A percentile compares a stretch with the other conserved stretches of the same genome.
Conservation (phyloP, 2,888 invertebrate species). For the Tupiocoris notatus region DNA sequence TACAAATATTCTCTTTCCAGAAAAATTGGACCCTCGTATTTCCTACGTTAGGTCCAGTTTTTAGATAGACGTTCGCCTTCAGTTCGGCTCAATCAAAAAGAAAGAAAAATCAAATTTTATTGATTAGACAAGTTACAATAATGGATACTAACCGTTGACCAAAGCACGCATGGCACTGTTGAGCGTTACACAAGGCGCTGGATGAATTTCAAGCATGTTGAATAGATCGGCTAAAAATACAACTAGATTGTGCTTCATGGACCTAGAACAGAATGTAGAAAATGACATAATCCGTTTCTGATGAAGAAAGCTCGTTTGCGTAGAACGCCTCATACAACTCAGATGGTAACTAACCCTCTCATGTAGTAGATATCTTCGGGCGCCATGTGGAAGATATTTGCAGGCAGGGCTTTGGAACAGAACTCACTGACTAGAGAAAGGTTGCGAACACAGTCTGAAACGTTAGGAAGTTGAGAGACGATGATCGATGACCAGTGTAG, state of each 20-base stretch:
- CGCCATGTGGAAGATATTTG: conserved; percentile 87
- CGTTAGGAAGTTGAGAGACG: conserved; percentile 64
- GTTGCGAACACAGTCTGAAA: conserved; percentile 89
- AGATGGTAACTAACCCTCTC: conserved; percentile 67
- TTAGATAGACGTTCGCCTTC: no score
- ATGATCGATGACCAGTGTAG: conserved; percentile 69
- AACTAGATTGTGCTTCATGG: conserved; percentile 87
- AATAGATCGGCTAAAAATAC: conserved; percentile 92
- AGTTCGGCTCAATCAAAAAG: no score
- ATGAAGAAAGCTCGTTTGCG: not conserved
- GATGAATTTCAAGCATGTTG: conserved; percentile 89
- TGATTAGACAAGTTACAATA: not conserved
- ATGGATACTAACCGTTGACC: conserved; percentile 55
- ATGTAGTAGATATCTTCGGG: conserved; percentile 95
- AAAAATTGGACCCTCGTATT: no score
- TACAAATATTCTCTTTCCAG: no score
- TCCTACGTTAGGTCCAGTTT: no score
- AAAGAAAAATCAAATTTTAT: not conserved
- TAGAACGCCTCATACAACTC: no score
- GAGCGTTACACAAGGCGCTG: conserved; percentile 81
- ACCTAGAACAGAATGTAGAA: conserved; percentile 59
- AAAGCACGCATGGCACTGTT: conserved; percentile 59
- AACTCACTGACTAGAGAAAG: conserved; percentile 84
- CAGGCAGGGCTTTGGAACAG: conserved; percentile 79
- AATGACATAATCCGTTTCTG: no score